These are phyloP conservation scores for Lamellibrachia columna DNA, from an alignment of 2,888 invertebrate species.

Conservation along the genomic window DNA sequence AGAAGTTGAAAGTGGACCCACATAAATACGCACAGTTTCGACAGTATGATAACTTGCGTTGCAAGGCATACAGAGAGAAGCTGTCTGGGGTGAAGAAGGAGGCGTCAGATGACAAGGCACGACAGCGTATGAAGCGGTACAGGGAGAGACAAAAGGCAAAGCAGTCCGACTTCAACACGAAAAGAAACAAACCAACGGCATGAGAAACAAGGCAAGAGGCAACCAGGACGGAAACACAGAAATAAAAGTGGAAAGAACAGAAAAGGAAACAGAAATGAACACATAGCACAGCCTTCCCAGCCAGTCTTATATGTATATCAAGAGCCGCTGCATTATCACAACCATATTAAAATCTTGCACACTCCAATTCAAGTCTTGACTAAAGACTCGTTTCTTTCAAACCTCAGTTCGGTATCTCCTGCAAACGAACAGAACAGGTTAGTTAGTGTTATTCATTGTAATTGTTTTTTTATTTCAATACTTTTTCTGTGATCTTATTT, in stretches of 20 bases:
- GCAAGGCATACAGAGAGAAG: neutral
- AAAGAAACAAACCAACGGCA: too few species aligned
- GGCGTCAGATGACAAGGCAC: neutral
- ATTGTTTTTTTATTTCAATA: too few species aligned
- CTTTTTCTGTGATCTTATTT: too few species aligned
- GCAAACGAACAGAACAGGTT: too few species aligned
- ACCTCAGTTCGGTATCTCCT: too few species aligned
- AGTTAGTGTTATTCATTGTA: too few species aligned
- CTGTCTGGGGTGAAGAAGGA: neutral
- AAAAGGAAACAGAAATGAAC: neutral
- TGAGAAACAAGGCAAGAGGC: neutral
- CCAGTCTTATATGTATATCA: too few species aligned
- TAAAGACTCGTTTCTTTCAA: too few species aligned
- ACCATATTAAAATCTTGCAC: too few species aligned
- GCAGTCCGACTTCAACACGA: neutral
- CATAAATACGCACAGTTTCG: neutral
- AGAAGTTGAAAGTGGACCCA: neutral
- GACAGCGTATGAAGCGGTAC: neutral
- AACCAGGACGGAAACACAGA: neutral
- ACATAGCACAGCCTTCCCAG: neutral
- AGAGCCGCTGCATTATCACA: too few species aligned
- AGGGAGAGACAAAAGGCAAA: neutral
- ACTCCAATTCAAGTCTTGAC: too few species aligned
- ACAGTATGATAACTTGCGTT: neutral
- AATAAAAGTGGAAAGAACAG: neutral